phyloP scores from a whole-genome alignment of 2,888 invertebrate genomes.

The Cremastobaeus sp. region DNA sequence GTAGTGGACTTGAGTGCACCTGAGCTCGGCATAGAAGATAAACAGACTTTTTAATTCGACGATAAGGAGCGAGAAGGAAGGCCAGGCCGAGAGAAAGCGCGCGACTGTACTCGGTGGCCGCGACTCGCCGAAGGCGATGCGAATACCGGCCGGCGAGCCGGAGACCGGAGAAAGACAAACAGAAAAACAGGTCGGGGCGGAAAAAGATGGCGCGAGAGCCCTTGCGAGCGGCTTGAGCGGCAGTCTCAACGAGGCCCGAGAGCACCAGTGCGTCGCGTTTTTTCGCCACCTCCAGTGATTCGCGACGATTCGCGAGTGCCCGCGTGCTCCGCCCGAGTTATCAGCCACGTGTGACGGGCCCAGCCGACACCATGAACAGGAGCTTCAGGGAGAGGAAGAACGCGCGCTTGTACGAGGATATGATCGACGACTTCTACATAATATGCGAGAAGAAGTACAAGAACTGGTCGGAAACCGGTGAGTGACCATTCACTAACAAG shows the following conservation, averaged over 20 bases:
- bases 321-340: neutral
- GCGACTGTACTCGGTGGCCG: too few species aligned
- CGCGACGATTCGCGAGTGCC: neutral
- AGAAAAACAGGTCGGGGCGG: constrained; percentile 21
- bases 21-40: constrained; percentile 3
- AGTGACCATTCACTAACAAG: too few species aligned
- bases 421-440: too few species aligned
- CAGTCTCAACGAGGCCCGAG: constrained; percentile 4
- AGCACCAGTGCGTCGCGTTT: constrained; percentile 9
- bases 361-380: too few species aligned
- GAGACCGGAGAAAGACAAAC: constrained; percentile 30
- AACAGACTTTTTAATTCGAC: neutral
- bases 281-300: neutral
- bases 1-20: neutral
- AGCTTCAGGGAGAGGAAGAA: too few species aligned
- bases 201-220: constrained; percentile 34
- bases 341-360: constrained; percentile 2
- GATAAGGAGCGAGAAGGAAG: constrained; percentile 25
- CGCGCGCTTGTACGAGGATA: too few species aligned
- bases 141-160: constrained; percentile 39
- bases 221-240: constrained; percentile 11
- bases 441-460: too few species aligned
- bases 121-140: constrained; percentile 21
- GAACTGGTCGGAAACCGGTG: too few species aligned
- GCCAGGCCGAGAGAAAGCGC: constrained; percentile 26